A percentile compares a stretch with the other conserved stretches of the same genome.
Conservation (phyloP, 2,797 vertebrate genomes). For the Smutsia gigantea region DNA sequence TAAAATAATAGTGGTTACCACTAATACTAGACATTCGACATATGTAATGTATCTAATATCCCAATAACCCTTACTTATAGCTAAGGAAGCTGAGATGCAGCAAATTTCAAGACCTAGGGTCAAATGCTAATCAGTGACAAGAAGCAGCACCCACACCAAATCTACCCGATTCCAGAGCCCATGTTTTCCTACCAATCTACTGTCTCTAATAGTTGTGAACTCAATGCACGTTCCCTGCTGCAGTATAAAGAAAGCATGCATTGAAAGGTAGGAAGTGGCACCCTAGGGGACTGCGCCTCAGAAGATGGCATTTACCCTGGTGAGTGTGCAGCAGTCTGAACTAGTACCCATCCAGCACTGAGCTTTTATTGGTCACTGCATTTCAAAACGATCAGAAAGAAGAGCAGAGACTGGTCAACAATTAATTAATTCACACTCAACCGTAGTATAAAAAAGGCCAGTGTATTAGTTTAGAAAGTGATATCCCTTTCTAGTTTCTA, state of each 20-base stretch:
- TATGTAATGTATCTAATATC: neutral
- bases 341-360: neutral
- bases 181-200: neutral
- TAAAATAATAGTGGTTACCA: neutral
- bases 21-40: neutral
- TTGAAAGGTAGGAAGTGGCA: neutral
- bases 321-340: neutral
- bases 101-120: neutral
- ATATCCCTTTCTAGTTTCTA: conserved; percentile 25
- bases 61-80: neutral
- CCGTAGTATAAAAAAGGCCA: conserved; percentile 21
- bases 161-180: neutral
- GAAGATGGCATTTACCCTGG: neutral
- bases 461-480: conserved; percentile 60
- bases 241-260: neutral
- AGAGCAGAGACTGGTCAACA: conserved; percentile 7
- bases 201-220: neutral
- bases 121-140: neutral
- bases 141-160: neutral
- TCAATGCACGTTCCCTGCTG: neutral
- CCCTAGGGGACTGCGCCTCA: neutral
- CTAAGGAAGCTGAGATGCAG: neutral
- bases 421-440: neutral
- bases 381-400: conserved; percentile 17
- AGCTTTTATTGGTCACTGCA: neutral